Percentiles rank a stretch among this genome's conserved stretches.
phyloP scores from a whole-genome alignment of 2,113 vertebrate genomes.

The Chaetorhynchus papuensis region DNA sequence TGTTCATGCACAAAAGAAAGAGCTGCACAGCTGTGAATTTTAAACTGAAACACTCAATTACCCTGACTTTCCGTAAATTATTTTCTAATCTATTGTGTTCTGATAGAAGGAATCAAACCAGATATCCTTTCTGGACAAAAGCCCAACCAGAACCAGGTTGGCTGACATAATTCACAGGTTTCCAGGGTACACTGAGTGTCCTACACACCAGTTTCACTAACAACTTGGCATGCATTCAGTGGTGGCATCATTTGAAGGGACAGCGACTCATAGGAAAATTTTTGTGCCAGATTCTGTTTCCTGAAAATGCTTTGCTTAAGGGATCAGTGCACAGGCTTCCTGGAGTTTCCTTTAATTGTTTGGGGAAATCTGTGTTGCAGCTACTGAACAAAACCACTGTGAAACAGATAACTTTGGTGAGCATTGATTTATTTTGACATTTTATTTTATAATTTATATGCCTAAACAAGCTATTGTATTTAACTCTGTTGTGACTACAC shows the following conservation, averaged over 20 bases:
- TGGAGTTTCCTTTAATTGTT: slow-evolving; percentile 76
- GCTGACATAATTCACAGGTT: slow-evolving; percentile 14
- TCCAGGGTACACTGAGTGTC: not conserved
- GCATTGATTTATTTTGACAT: slow-evolving; percentile 28
- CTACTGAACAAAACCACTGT: not conserved
- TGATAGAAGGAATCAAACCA: slow-evolving; percentile 36
- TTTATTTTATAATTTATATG: not conserved
- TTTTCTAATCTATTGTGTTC: slow-evolving; percentile 34
- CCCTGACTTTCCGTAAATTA: not conserved
- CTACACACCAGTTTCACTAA: not conserved
- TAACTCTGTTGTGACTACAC: not conserved
- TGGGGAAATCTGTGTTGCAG: not conserved
- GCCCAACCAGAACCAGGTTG: slow-evolving; percentile 36
- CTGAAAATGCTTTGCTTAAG: not conserved
- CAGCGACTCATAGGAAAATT: slow-evolving; percentile 47
- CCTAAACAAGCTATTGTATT: not conserved
- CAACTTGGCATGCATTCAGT: slow-evolving; percentile 36
- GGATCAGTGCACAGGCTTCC: slow-evolving; percentile 53
- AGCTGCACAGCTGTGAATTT: not conserved
- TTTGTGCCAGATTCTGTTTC: slow-evolving; percentile 1
- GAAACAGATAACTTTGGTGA: slow-evolving; percentile 5
- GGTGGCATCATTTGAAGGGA: slow-evolving; percentile 57
- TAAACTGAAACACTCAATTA: not conserved
- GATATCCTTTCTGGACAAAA: slow-evolving; percentile 66
- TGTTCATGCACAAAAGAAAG: not conserved